phyloP scores from a whole-genome alignment of 2,113 vertebrate genomes.

The Boleophthalmus pectinirostris region DNA sequence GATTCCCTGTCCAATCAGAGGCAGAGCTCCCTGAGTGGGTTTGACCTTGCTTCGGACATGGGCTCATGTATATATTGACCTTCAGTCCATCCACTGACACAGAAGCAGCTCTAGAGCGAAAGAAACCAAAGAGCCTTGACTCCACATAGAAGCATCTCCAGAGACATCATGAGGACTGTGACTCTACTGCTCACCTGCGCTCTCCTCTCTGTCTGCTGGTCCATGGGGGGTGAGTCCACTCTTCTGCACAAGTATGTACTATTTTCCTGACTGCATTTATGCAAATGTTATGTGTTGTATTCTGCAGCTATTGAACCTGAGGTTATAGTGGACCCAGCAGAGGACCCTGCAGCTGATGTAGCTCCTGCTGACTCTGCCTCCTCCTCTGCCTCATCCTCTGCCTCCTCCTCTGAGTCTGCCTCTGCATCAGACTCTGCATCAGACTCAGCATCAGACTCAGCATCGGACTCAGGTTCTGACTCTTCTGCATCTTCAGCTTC shows the following conservation, averaged over 20 bases:
- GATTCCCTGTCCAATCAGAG: slow-evolving; percentile 75
- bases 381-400: slow-evolving; percentile 20
- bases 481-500: slow-evolving; percentile 32
- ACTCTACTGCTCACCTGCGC: slow-evolving; percentile 67
- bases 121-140: slow-evolving; percentile 17
- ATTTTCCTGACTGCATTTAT: neutral
- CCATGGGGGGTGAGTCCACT: slow-evolving; percentile 69
- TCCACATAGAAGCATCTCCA: slow-evolving; percentile 15
- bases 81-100: slow-evolving; percentile 23
- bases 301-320: slow-evolving; percentile 58
- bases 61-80: slow-evolving; percentile 72
- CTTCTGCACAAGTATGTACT: neutral
- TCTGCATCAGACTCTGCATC: slow-evolving; percentile 58
- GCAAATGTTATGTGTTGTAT: neutral
- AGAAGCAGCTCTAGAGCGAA: slow-evolving; percentile 36
- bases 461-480: slow-evolving; percentile 31
- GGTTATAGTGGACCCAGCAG: slow-evolving; percentile 45
- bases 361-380: slow-evolving; percentile 32
- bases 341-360: slow-evolving; percentile 24
- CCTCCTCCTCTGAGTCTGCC: slow-evolving; percentile 40
- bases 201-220: slow-evolving; percentile 73
- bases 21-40: slow-evolving; percentile 30
- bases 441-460: slow-evolving; percentile 51
- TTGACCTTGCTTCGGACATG: slow-evolving; percentile 45
- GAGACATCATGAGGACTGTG: slow-evolving; percentile 77